These are phyloP conservation scores for Triplophysa dalaica DNA, from an alignment of 2,113 vertebrate species.

Conservation along the genomic window DNA sequence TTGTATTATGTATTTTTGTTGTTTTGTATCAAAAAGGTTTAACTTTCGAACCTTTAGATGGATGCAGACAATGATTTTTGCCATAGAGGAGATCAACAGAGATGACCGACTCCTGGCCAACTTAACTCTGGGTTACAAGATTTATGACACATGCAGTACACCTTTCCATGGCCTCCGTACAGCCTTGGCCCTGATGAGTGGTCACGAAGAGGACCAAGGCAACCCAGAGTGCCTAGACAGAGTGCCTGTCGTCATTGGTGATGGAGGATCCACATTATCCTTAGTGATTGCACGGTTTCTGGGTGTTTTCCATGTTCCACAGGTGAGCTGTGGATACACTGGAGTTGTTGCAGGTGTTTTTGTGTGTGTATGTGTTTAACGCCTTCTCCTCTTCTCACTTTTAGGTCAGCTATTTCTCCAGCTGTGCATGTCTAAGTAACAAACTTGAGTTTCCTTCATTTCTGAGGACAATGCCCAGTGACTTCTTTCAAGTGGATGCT, in stretches of 20 bases:
- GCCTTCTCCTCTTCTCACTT: background rate
- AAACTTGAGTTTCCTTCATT: conserved; percentile 77
- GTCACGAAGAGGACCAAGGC: conserved; percentile 17
- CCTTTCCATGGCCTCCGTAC: conserved; percentile 71
- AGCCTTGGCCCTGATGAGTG: conserved; percentile 68
- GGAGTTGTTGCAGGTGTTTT: background rate
- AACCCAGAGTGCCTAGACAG: conserved; percentile 52
- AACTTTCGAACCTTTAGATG: conserved; percentile 77
- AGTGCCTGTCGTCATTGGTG: conserved; percentile 75
- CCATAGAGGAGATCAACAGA: conserved; percentile 76
- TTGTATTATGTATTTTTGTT: background rate
- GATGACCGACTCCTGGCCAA: conserved; percentile 68
- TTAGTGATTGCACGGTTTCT: conserved; percentile 75
- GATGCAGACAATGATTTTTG: conserved; percentile 81
- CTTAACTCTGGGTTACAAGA: conserved; percentile 75
- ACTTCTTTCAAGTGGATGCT: conserved; percentile 77
- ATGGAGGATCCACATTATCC: conserved; percentile 78
- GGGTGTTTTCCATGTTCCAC: conserved; percentile 75
- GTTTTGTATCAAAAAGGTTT: conserved; percentile 62
- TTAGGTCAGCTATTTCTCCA: conserved; percentile 80
- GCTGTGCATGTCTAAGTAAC: conserved; percentile 77
- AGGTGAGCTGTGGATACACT: conserved; percentile 60
- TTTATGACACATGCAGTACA: conserved; percentile 76
- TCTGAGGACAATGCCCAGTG: conserved; percentile 79
- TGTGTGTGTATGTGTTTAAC: background rate